These are phyloP conservation scores for Dissostichus mawsoni DNA, from an alignment of 2,113 vertebrate genomes.

Conservation along the genomic window DNA sequence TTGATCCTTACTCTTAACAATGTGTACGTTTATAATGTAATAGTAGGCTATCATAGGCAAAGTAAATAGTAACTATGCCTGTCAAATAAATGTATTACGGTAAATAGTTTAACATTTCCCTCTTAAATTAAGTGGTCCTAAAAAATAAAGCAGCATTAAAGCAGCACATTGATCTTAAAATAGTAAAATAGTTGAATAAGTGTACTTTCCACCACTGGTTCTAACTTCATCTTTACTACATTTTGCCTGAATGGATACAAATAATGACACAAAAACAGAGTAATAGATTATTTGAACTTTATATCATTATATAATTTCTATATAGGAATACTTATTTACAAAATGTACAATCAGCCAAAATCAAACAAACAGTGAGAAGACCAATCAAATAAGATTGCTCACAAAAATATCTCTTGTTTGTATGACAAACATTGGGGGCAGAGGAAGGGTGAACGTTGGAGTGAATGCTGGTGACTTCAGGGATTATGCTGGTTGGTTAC, in stretches of 20 bases:
- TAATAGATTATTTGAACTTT: constrained; percentile 76
- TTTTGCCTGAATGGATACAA: constrained; percentile 4
- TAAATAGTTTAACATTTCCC: neutral
- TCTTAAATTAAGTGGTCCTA: neutral
- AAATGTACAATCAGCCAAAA: constrained; percentile 83
- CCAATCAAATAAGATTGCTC: constrained; percentile 67
- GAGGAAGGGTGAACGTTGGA: constrained; percentile 62
- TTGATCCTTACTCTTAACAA: no score
- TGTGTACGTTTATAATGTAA: no score
- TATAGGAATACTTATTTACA: constrained; percentile 82
- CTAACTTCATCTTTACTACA: neutral
- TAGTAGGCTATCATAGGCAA: no score
- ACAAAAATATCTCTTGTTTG: constrained; percentile 74
- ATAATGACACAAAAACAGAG: constrained; percentile 39
- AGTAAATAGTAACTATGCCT: no score
- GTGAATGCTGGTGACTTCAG: constrained; percentile 76
- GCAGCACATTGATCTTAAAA: neutral
- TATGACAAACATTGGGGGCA: constrained; percentile 80
- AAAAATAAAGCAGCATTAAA: neutral
- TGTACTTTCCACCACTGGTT: neutral
- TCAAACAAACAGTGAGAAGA: constrained; percentile 75
- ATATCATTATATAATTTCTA: constrained; percentile 79
- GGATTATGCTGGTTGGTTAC: constrained; percentile 74
- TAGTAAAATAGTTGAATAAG: neutral
- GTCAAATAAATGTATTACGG: no score